phyloP scores from a whole-genome alignment of 2,888 invertebrate species.

The Drosophila diplacantha region DNA sequence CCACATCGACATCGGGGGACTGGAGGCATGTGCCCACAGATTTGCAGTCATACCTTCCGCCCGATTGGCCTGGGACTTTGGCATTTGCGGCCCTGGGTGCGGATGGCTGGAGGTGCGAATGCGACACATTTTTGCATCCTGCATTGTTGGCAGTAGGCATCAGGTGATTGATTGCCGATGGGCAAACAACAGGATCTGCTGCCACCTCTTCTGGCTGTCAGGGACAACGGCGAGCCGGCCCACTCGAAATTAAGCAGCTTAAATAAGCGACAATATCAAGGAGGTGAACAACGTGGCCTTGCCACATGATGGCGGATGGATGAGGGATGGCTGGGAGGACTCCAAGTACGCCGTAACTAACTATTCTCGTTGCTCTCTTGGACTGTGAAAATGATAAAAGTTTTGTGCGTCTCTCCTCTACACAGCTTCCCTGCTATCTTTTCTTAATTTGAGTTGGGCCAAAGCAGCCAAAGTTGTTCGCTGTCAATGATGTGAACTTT shows the following conservation, averaged over 20 bases:
- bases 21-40: conserved; percentile 68
- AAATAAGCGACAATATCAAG: conserved; percentile 23
- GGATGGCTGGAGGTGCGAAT: conserved; percentile 13
- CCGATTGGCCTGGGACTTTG: conserved; percentile 59
- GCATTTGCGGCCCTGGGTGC: conserved; percentile 19
- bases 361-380: conserved; percentile 24
- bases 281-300: conserved; percentile 1
- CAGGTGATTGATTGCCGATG: conserved; percentile 62
- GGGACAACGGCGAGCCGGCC: conserved; percentile 6
- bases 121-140: conserved; percentile 31
- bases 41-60: conserved; percentile 66
- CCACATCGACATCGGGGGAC: conserved; percentile 37
- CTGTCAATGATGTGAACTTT: conserved; percentile 68
- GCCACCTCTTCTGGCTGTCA: not conserved
- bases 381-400: conserved; percentile 59
- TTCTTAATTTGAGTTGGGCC: conserved; percentile 63
- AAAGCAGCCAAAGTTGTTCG: conserved; percentile 49
- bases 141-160: conserved; percentile 47
- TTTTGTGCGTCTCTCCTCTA: conserved; percentile 36
- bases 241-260: conserved; percentile 42
- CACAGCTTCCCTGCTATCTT: conserved; percentile 48
- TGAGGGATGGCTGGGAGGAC: not conserved
- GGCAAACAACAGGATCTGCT: conserved; percentile 9
- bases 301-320: not conserved
- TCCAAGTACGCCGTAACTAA: conserved; percentile 27